Base-by-base conservation (phyloP, 2,797 vertebrate species). In the Lithobates pipiens region DNA sequence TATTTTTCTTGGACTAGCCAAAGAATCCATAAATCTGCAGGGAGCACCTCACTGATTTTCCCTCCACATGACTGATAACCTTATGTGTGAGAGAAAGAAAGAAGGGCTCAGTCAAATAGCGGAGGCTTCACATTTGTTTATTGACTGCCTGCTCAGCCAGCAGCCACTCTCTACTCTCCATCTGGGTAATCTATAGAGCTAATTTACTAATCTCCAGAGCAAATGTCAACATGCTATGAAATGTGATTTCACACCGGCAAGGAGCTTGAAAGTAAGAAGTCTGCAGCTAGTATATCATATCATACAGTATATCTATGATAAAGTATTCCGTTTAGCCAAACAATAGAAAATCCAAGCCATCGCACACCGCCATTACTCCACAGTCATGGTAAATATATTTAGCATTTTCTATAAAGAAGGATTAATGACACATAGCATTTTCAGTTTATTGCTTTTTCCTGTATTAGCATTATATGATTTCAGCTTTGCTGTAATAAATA, bases 1-100 rank as follows among this genome's bases (percentile, higher is more conserved):
- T 0, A 42, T 89, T 89, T 76, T 88, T 87, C 81, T 88, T 89
- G 89, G 74, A 57, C 42, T 32, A 7, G 71, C 85, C 77, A 83
- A 82, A 88, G 88, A 88, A 89, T 88, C 82, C 13, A 13, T 79
- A 88, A 46, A 57, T 90, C 87, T 78, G 69, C 84, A 88, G 54
- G 71, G 89, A 75, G 34, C 50, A 0, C 61, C 84, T 0, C 0
- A 77, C 87, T 89, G 86, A 61, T 84, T 90, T 90, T 23, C 15
- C 15, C 57, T 46, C 34, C 32, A 29, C 72, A 77, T 77, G 50
- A 86, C 44, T 68, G 77, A 81, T 89, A 84, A 82, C 57, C 82
- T 61, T 88, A 84, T 75, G 89, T 73, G 23, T 65, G 76, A 78
- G 70, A 69, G 65, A 77, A 86, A 70, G 0, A 39, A 65, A 0